Evolutionary conservation across 37 sponge, comb jelly and placozoan genomes (phyloP).

Genomic region (Theonella swinhoei): DNA sequence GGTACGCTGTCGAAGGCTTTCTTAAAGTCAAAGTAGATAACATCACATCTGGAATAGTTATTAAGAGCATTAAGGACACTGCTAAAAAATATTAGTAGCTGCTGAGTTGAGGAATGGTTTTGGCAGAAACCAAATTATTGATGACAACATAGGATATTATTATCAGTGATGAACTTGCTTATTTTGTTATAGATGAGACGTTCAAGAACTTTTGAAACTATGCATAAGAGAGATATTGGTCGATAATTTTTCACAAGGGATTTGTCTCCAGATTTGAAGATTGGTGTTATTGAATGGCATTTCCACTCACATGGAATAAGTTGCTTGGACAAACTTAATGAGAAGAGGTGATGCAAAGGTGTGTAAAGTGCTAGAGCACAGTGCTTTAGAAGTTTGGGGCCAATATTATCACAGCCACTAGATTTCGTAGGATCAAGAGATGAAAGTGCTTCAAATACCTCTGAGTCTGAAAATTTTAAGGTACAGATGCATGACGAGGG

Average conservation of each 20-base stretch:
- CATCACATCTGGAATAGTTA: not conserved
- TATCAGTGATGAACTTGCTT: too few relatives aligned
- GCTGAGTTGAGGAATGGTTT: too few relatives aligned
- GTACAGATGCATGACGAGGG: too few relatives aligned
- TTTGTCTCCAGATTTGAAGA: too few relatives aligned
- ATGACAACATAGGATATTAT: too few relatives aligned
- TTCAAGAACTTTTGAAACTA: too few relatives aligned
- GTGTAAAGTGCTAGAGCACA: not conserved
- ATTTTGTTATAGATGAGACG: too few relatives aligned
- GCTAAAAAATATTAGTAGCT: not conserved
- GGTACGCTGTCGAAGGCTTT: conserved; percentile 53
- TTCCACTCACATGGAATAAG: too few relatives aligned
- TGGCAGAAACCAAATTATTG: too few relatives aligned
- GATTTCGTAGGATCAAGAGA: not conserved
- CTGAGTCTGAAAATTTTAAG: too few relatives aligned
- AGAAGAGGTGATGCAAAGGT: not conserved
- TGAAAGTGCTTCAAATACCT: not conserved
- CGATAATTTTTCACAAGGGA: not conserved
- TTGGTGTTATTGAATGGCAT: too few relatives aligned
- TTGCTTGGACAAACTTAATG: not conserved
- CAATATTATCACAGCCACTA: not conserved
- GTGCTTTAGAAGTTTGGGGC: not conserved
- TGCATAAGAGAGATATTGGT: not conserved
- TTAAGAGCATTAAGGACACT: not conserved
- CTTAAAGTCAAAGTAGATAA: conserved; percentile 7